These are phyloP conservation scores for Sciurus vulgaris DNA, from an alignment of 2,797 vertebrate species.

Conservation along the genomic window DNA sequence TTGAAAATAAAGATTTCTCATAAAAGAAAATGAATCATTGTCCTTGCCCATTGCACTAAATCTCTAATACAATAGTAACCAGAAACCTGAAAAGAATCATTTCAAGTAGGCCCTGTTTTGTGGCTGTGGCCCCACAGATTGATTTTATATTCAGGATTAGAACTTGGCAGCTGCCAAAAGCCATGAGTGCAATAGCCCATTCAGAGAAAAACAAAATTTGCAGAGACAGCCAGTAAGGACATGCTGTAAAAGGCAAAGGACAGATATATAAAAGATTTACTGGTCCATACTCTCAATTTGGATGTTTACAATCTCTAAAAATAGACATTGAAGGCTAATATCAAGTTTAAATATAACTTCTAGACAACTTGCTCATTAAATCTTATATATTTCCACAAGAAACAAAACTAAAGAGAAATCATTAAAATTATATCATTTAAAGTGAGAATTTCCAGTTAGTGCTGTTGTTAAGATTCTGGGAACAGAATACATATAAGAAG, in stretches of 20 bases:
- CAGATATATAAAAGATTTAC: slow-evolving; percentile 52
- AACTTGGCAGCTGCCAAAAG: slow-evolving; percentile 71
- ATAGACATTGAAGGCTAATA: neutral
- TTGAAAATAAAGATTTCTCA: slow-evolving; percentile 79
- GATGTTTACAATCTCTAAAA: neutral
- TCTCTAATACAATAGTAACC: slow-evolving; percentile 55
- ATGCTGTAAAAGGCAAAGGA: slow-evolving; percentile 70
- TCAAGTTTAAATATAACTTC: neutral
- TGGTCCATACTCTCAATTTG: slow-evolving; percentile 59
- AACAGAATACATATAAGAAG: neutral
- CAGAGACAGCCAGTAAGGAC: slow-evolving; percentile 70
- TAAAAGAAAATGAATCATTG: slow-evolving; percentile 73
- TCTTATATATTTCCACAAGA: neutral
- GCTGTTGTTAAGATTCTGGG: neutral
- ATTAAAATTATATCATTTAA: slow-evolving; percentile 21
- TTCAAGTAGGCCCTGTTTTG: slow-evolving; percentile 62
- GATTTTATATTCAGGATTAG: slow-evolving; percentile 79
- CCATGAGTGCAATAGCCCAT: slow-evolving; percentile 67
- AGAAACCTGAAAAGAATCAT: slow-evolving; percentile 7
- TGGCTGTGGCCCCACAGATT: slow-evolving; percentile 55
- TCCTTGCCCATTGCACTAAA: slow-evolving; percentile 33
- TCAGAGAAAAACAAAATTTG: slow-evolving; percentile 79
- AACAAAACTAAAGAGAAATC: neutral
- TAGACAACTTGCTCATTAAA: neutral
- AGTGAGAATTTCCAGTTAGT: neutral